These are phyloP conservation scores for Albula goreensis DNA, from an alignment of 2,113 vertebrate species.

Conservation along the genomic window DNA sequence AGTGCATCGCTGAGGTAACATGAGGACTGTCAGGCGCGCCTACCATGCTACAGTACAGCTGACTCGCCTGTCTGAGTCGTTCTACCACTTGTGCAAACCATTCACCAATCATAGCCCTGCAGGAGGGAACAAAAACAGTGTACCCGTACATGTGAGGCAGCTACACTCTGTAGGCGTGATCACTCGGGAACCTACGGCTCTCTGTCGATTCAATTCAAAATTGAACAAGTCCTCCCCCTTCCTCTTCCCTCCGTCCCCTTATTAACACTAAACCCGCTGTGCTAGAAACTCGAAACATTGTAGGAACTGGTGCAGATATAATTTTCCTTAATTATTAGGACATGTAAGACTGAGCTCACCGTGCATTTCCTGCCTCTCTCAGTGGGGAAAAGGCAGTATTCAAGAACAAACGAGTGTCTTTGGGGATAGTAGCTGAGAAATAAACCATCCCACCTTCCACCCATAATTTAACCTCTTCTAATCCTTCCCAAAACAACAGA, in stretches of 20 bases:
- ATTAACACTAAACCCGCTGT: neutral
- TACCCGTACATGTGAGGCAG: constrained; percentile 39
- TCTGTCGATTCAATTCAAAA: neutral
- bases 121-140: constrained; percentile 9
- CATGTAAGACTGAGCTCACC: neutral
- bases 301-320: neutral
- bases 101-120: constrained; percentile 23
- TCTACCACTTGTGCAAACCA: neutral
- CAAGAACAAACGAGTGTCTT: constrained; percentile 4
- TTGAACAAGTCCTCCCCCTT: neutral
- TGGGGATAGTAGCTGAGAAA: neutral
- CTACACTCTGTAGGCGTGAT: neutral
- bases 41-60: neutral
- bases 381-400: neutral
- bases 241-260: neutral
- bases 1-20: neutral
- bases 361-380: neutral
- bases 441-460: neutral
- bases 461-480: neutral
- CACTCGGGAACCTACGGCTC: neutral
- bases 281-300: neutral
- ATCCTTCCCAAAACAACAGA: neutral
- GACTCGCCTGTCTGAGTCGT: neutral
- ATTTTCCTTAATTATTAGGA: neutral
- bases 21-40: neutral